Conservation (phyloP, 1,140 invertebrate species). For the Eueides isabella region DNA sequence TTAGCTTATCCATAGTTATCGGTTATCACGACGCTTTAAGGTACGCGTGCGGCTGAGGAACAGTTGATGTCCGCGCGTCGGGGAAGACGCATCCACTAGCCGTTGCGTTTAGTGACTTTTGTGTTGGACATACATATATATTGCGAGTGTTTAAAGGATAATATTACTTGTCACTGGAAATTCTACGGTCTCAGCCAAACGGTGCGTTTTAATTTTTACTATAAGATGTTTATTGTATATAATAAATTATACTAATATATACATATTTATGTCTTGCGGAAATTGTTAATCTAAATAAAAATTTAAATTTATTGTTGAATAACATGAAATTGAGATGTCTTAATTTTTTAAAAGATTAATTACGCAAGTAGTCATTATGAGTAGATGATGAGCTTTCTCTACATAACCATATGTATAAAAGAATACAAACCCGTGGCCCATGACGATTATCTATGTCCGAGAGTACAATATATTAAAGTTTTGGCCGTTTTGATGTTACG, state of each 20-base stretch:
- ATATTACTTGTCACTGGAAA: conserved; percentile 31
- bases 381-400: conserved; percentile 62
- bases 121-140: conserved; percentile 31
- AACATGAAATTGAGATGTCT: conserved; percentile 4
- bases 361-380: conserved; percentile 50
- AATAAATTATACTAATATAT: neutral
- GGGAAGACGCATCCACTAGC: conserved; percentile 71
- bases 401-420: conserved; percentile 41
- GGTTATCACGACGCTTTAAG: conserved; percentile 64
- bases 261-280: neutral
- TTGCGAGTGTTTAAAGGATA: conserved; percentile 43
- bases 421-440: conserved; percentile 55
- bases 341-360: conserved; percentile 51
- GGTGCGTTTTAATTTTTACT: conserved; percentile 29
- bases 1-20: conserved; percentile 64
- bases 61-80: conserved; percentile 77
- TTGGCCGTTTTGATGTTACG: neutral
- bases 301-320: conserved; percentile 3
- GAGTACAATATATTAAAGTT: conserved; percentile 32
- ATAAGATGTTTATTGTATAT: neutral
- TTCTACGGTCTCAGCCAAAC: conserved; percentile 17
- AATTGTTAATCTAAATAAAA: neutral
- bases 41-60: conserved; percentile 51
- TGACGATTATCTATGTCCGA: conserved; percentile 60
- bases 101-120: conserved; percentile 33